Base-by-base conservation (phyloP, 2,797 vertebrate species). In the Sardinella longiceps region DNA sequence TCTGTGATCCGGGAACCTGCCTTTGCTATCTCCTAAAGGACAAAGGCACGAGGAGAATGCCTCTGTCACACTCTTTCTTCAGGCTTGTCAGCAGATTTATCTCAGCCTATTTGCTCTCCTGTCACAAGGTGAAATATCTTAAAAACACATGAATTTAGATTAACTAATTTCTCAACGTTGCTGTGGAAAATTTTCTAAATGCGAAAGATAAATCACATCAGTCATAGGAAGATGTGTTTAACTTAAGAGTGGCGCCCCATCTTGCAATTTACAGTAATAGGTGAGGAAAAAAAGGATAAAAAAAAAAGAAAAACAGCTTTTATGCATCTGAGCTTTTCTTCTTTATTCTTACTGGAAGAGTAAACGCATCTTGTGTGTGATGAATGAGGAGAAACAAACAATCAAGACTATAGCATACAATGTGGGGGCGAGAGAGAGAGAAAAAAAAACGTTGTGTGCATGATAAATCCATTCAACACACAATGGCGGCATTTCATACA, bases 101-200 rank as follows among this genome's bases (percentile, higher is more conserved):
- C 70, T 43, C 18, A 1, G 5, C 37, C 70, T 43, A 43, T 77
- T 77, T 77, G 70, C 37, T 23, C 70, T 20, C 33, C 70, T 20
- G 70, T 77, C 70, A 77, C 70, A 77, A 43, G 70, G 70, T 77
- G 70, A 43, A 77, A 77, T 77, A 43, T 15, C 70, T 37, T 23
- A 77, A 77, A 77, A 77, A 77, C 70, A 77, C 33, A 77, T 43
- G 37, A 23, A 77, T 77, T 77, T 43, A 43, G 70, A 77, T 77
- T 7, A 77, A 77, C 70, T 77, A 23, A 77, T 77, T 77, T 43
- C 70, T 43, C 37, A 23, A 18, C 5, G 37, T 43, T 33, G 25
- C 33, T 43, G 37, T 39, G 70, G 37, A 43, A 77, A 77, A n/a
- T n/a, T 77, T 7, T 18, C 66, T 74, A 33, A 70, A 70, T 37